phyloP scores from a whole-genome alignment of 1,140 invertebrate genomes.

The Polypedilum vanderplanki region DNA sequence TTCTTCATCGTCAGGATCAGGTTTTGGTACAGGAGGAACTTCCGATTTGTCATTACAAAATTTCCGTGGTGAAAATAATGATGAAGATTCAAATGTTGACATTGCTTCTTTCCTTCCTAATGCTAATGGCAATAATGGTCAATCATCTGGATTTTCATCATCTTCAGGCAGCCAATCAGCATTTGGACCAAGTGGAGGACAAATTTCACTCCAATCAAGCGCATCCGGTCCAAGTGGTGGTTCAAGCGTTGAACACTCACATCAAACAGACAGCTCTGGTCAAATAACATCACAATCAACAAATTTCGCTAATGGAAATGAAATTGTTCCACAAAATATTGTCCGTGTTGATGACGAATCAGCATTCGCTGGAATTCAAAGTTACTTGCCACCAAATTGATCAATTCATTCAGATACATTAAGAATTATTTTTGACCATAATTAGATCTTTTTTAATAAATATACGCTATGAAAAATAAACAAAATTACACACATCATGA shows the following conservation, averaged over 20 bases:
- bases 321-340: not conserved
- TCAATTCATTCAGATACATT: not conserved
- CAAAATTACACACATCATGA: not conserved
- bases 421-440: no score
- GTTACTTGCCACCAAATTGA: not conserved
- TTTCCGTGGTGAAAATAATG: not conserved
- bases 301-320: not conserved
- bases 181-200: not conserved
- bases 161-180: not conserved
- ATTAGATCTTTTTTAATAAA: not conserved
- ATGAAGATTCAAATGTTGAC: not conserved
- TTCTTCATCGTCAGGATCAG: not conserved
- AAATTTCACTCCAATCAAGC: not conserved
- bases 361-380: not conserved
- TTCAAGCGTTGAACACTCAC: not conserved
- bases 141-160: not conserved
- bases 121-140: conserved; percentile 20
- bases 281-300: no score
- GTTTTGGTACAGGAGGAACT: conserved; percentile 23
- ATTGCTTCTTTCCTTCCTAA: not conserved
- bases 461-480: not conserved
- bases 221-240: not conserved
- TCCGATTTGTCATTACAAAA: not conserved
- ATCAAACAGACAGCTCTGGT: no score
- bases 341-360: not conserved